Base-by-base conservation (phyloP, 2,797 vertebrate genomes). In the Acrossocheilus wenchowensis region DNA sequence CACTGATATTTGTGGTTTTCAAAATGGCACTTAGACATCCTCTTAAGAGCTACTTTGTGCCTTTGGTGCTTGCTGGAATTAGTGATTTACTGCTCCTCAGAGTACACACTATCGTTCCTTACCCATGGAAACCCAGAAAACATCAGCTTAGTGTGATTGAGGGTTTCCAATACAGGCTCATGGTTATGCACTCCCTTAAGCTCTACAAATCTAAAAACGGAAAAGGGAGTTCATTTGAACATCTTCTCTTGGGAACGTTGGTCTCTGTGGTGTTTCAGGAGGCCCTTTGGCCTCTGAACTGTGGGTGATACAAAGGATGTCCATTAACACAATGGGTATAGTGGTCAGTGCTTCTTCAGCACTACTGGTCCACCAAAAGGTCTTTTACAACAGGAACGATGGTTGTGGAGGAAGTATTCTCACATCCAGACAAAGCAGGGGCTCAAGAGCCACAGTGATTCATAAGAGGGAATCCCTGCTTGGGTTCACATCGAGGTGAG, bases 401-500 rank as follows among this genome's bases (percentile, higher is more conserved):
- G 69, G 82, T 75, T 36, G 14, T 60, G 69, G 73, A 90, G 86
- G 82, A 89, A 88, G 87, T 88, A 71, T 83, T 87, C 78, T 82
- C 79, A 84, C 34, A 85, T 80, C 34, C 8, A 78, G 83, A 89
- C 87, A 91, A 90, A 87, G 84, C 81, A 87, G 60, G 15, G 26
- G 34, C 45, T 78, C 48, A 78, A 81, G 83, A 82, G 87, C 83
- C 90, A 89, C 91, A 64, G 69, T 88, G 90, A 93, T 94, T 92
- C 93, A 93, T 93, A 92, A 93, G 34, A 89, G 90, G 84, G 84
- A 78, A 90, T 92, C 92, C 87, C 81, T 86, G 91, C 89, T 90
- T 90, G 90, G 91, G 93, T 88, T 95, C 93, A 94, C 80, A 52
- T 39, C n/a, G 89, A 90, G 94, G 93, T 94, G 93, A 94, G 71